A percentile compares a stretch with the other conserved stretches of the same genome.
These are phyloP conservation scores for Cochlearius cochlearius DNA, from an alignment of 2,113 vertebrate species.

Conservation along the genomic window DNA sequence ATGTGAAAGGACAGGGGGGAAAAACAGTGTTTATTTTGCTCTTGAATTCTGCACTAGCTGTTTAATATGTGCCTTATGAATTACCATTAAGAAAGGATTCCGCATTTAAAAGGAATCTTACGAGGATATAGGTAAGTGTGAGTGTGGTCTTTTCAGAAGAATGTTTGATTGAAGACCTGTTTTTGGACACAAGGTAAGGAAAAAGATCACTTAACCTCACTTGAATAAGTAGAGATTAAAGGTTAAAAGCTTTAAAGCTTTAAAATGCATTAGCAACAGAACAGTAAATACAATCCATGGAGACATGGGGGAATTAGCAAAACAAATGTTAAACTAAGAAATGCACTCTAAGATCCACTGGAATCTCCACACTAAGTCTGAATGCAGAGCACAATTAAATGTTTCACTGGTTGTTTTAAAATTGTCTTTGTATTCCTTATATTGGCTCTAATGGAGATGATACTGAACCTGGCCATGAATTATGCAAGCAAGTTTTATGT, in stretches of 20 bases:
- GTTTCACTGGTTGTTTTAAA: conserved; percentile 59
- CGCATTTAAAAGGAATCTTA: conserved; percentile 37
- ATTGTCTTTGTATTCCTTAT: conserved; percentile 59
- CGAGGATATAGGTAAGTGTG: conserved; percentile 50
- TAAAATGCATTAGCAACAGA: conserved; percentile 77
- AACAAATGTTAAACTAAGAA: conserved; percentile 77
- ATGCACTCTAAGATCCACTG: conserved; percentile 59
- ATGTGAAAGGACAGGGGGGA: neutral
- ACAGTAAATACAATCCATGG: conserved; percentile 76
- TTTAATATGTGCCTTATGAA: conserved; percentile 32
- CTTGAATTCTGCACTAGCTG: neutral
- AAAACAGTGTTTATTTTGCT: neutral
- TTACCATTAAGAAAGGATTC: conserved; percentile 37
- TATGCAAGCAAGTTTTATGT: conserved; percentile 13
- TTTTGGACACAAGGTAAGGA: conserved; percentile 68
- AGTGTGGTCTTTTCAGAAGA: conserved; percentile 62
- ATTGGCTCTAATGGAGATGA: conserved; percentile 44
- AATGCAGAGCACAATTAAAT: conserved; percentile 46
- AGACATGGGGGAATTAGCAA: conserved; percentile 75
- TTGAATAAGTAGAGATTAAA: conserved; percentile 79
- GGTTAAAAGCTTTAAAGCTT: conserved; percentile 81
- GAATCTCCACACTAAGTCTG: conserved; percentile 57
- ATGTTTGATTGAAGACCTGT: conserved; percentile 74
- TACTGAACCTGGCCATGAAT: conserved; percentile 4
- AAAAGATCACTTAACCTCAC: conserved; percentile 75